Conservation (phyloP, 2,113 vertebrate genomes). For the Bubalus kerabau region DNA sequence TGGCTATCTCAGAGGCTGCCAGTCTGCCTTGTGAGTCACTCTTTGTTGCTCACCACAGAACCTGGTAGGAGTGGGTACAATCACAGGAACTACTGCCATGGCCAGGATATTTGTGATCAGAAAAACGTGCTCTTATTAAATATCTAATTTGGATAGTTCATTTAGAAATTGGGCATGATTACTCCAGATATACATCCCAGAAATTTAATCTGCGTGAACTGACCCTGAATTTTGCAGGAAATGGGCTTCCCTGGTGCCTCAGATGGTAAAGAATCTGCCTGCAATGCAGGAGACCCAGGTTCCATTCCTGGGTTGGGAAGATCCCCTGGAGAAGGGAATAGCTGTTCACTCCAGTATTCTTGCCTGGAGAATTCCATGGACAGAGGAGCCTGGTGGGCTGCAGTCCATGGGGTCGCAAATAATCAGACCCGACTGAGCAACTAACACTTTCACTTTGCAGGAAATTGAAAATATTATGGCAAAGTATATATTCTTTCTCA, state of each 20-base stretch:
- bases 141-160: background rate
- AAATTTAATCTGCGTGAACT: background rate
- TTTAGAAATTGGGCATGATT: background rate
- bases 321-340: background rate
- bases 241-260: background rate
- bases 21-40: background rate
- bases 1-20: background rate
- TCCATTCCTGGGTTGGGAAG: background rate
- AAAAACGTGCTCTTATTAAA: background rate
- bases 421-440: background rate
- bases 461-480: slow-evolving; percentile 18
- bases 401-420: background rate
- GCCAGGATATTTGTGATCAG: background rate
- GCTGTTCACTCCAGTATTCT: background rate
- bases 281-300: background rate
- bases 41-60: background rate
- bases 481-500: background rate
- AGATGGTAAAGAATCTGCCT: background rate
- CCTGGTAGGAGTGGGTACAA: background rate
- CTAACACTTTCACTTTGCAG: background rate
- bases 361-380: background rate
- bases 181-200: background rate
- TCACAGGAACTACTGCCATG: background rate
- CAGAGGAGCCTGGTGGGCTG: background rate
- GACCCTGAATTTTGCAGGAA: slow-evolving; percentile 19